A percentile compares a stretch with the other conserved stretches of the same genome.
Evolutionary conservation across 2,113 vertebrate genomes (phyloP).

Genomic region (Corvus cornix): DNA sequence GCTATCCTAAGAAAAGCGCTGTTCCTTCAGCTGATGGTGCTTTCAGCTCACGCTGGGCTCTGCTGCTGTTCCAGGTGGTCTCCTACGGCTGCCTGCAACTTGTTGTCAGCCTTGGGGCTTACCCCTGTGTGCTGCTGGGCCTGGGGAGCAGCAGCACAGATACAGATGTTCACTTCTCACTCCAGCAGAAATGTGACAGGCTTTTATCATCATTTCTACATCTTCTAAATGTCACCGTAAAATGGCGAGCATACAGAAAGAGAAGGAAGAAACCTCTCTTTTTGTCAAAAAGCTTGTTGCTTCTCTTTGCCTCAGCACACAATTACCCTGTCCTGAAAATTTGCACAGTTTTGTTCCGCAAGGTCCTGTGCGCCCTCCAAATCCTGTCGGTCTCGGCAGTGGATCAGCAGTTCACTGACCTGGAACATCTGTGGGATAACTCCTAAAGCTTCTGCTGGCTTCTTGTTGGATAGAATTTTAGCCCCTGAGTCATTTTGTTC

Average conservation of each 20-base stretch:
- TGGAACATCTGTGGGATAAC: not conserved
- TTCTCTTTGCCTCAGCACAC: not conserved
- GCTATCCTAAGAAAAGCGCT: accelerated
- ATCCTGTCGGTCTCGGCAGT: not conserved
- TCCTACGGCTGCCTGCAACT: accelerated
- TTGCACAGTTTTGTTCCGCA: not conserved
- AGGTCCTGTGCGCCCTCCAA: not conserved
- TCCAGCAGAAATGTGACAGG: not conserved
- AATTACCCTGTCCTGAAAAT: not conserved
- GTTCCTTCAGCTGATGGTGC: not conserved
- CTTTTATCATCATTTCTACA: not conserved
- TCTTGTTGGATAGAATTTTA: not conserved
- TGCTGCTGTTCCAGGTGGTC: not conserved
- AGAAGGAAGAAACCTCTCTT: not conserved
- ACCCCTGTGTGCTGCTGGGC: accelerated
- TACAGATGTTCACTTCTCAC: not conserved
- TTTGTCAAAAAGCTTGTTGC: accelerated
- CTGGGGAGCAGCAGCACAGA: not conserved
- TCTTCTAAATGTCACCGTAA: not conserved
- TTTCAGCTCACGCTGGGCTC: not conserved
- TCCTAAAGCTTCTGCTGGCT: not conserved
- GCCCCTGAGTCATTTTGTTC: not conserved
- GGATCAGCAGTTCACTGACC: not conserved
- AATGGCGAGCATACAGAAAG: not conserved
- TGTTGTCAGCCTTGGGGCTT: not conserved